Evolutionary conservation across 2,888 invertebrate species (phyloP), one percentile per base, ranked within the genome.

Genomic region (Heliconius charithonia): DNA sequence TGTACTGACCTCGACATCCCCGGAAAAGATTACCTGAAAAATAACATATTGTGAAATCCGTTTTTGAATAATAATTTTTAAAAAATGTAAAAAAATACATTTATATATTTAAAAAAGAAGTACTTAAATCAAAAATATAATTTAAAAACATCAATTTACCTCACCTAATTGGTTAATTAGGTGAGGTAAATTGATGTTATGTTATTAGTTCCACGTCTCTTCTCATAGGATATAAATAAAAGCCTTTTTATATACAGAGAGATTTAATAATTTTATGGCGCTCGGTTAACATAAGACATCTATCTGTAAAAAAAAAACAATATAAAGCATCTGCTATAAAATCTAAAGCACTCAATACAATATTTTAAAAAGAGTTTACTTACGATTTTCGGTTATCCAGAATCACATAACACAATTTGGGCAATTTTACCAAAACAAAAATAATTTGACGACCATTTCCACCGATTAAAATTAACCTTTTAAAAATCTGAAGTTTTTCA

Each of bases 21-120:
- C 41, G 63, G 74, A 65, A 74, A 65, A 19, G 74, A 74, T 74
- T 74, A 65, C 74, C 74, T 74, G 74, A 65, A 74, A 74, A 74
- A 74, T 25, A 74, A 45, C 16, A 65, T 63, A 74, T 63, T 74
- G 62, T 62, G 22, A 74, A 74, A 74, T 45, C 65, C 27, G 45
- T 62, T 73, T 37, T 62, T 41, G 16, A 27, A 16, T 41, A 19
- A 10, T 6, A 6, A 19, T 19, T 51, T 51, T 63, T 4, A 27
- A 27, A 27, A 7, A 19, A 63, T 27, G 2, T 27, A 63, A 63
- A 27, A 63, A 27, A 19, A n/a, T 22, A 74, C 27, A 32, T 63
- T 25, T 6, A 41, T 74, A 41, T 27, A n/a, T n/a, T 62, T 10
- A 9, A 62, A 22, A 45, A 27, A 27, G 22, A 45, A 69, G 0